phyloP scores from a whole-genome alignment of 1,140 invertebrate species.

The Bactericera cockerelli region DNA sequence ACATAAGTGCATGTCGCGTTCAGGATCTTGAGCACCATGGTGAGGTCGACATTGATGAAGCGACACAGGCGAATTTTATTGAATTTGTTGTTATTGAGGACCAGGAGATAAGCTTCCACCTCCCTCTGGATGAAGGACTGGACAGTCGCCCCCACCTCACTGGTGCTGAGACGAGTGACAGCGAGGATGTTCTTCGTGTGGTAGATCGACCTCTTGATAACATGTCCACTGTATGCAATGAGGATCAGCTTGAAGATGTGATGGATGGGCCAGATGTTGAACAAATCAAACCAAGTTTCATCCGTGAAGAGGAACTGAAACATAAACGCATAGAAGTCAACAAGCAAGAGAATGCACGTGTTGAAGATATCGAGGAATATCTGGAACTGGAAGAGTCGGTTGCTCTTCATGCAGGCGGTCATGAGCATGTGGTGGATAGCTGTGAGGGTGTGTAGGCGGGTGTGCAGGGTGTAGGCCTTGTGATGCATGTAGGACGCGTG shows the following conservation, averaged over 20 bases:
- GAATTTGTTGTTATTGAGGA: background rate
- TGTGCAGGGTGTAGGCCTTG: background rate
- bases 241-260: constrained; percentile 3
- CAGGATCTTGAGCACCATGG: background rate
- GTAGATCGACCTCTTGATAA: background rate
- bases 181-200: background rate
- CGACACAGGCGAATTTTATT: background rate
- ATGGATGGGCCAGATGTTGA: constrained; percentile 2
- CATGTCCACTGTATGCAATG: background rate
- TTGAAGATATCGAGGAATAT: background rate
- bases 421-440: background rate
- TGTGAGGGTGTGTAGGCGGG: constrained; percentile 1
- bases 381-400: background rate
- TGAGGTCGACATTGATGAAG: background rate
- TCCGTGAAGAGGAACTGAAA: background rate
- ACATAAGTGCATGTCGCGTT: background rate
- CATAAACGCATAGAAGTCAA: background rate
- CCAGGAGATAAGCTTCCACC: background rate
- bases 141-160: background rate
- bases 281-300: background rate
- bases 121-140: background rate
- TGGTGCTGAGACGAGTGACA: background rate
- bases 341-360: background rate
- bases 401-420: background rate
- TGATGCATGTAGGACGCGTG: background rate